Evolutionary conservation across 2,888 invertebrate species (phyloP).

Genomic region (Lepidochitona cinerea): DNA sequence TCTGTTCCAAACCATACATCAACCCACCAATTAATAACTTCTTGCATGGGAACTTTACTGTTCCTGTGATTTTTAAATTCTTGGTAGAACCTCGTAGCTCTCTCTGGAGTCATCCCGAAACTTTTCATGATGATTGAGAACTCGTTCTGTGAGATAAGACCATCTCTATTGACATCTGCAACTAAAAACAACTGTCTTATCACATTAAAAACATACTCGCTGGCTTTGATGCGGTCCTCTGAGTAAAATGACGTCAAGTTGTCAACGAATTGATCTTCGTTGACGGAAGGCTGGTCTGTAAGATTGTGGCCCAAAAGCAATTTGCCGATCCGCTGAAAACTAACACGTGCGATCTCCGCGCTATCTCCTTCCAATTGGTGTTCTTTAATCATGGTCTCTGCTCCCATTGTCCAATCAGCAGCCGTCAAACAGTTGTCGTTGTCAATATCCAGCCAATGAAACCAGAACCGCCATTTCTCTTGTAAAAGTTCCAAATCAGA

Average conservation of each 20-base stretch:
- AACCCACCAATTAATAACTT: slow-evolving; percentile 1
- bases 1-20: background rate
- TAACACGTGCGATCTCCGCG: background rate
- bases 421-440: background rate
- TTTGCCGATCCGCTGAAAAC: background rate
- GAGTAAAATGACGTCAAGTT: background rate
- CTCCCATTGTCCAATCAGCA: background rate
- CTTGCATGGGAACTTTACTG: background rate
- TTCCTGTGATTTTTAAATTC: background rate
- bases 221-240: background rate
- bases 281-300: background rate
- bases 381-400: background rate
- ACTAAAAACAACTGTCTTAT: background rate
- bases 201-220: background rate
- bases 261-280: background rate
- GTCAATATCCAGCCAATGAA: background rate
- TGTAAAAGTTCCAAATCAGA: background rate
- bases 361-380: background rate
- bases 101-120: background rate
- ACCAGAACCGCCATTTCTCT: background rate
- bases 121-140: background rate
- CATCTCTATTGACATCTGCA: background rate
- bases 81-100: background rate
- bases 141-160: background rate
- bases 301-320: background rate